phyloP scores from a whole-genome alignment of 1,140 invertebrate species.

The Mya arenaria region DNA sequence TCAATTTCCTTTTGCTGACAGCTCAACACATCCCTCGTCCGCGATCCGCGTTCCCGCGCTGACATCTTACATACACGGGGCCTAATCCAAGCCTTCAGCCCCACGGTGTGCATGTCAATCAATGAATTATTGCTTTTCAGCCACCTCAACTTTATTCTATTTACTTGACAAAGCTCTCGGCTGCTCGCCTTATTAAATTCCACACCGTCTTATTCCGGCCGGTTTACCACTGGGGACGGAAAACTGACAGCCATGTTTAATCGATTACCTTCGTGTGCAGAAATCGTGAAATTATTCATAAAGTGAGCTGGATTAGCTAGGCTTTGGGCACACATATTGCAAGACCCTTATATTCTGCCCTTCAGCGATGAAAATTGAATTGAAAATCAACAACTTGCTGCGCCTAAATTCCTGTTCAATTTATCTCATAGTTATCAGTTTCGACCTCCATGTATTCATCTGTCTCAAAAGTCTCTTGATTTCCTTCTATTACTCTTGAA shows the following conservation, averaged over 20 bases:
- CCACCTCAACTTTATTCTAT: conserved; percentile 44
- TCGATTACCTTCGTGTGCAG: conserved; percentile 37
- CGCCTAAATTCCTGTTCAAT: too few relatives aligned
- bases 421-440: too few relatives aligned
- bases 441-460: too few relatives aligned
- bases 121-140: conserved; percentile 34
- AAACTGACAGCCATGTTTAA: conserved; percentile 40
- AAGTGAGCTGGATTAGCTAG: conserved; percentile 21
- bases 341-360: too few relatives aligned
- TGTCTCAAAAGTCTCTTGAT: too few relatives aligned
- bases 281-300: conserved; percentile 58
- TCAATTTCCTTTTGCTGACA: conserved; percentile 18
- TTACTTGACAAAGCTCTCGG: conserved; percentile 34
- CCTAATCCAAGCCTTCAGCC: conserved; percentile 14
- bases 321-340: too few relatives aligned
- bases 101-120: conserved; percentile 27
- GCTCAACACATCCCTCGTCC: neutral
- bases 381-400: too few relatives aligned
- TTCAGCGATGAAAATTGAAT: too few relatives aligned
- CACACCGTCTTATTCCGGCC: conserved; percentile 45
- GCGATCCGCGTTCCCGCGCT: too few relatives aligned
- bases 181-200: conserved; percentile 55
- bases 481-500: too few relatives aligned
- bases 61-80: conserved; percentile 21
- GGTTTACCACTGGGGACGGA: conserved; percentile 36